Percentiles rank a stretch among this genome's conserved stretches.
phyloP scores from a whole-genome alignment of 2,113 vertebrate species.

The Macaca fascicularis region T2T-MFA8v1.1 NC_088377.1:102521001-102521500 shows the following conservation, averaged over 20 bases:
- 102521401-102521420: not conserved
- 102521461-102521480: not conserved
- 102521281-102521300: not conserved
- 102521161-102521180: not conserved
- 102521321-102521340: not conserved
- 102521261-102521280: not conserved
- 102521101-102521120: not conserved
- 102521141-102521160: not conserved
- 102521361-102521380: not conserved
- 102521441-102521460: not conserved
- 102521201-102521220: not conserved
- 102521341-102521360: not conserved
- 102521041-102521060: too few relatives aligned
- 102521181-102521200: not conserved
- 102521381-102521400: conserved; percentile 23
- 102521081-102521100: not conserved
- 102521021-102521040: too few relatives aligned
- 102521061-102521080: not conserved
- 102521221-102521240: not conserved
- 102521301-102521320: not conserved
- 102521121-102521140: not conserved
- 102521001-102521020: too few relatives aligned
- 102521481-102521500: not conserved
- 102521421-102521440: not conserved
- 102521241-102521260: not conserved